Percentiles rank a stretch among this genome's conserved stretches.
These are phyloP conservation scores for Hyphantria cunea DNA, from an alignment of 1,140 invertebrate genomes.

Conservation along the genomic window DNA sequence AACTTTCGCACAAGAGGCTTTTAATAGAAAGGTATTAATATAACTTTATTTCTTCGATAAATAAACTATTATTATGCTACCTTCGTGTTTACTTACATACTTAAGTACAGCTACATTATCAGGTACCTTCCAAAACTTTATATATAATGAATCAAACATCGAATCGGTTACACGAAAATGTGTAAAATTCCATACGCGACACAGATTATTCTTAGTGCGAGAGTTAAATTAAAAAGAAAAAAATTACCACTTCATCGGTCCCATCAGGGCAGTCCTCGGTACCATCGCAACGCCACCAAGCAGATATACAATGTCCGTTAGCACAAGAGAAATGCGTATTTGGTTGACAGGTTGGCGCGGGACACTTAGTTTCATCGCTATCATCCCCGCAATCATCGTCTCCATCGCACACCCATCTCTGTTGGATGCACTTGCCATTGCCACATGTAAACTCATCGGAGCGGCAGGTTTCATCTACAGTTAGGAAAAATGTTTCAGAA, in stretches of 20 bases:
- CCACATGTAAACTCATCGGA: slow-evolving; percentile 94
- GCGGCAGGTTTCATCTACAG: slow-evolving; percentile 91
- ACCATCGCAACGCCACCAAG: slow-evolving; percentile 92
- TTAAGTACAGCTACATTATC: too few species aligned
- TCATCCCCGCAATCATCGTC: slow-evolving; percentile 93
- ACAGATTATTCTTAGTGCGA: too few species aligned
- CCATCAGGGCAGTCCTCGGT: slow-evolving; percentile 92
- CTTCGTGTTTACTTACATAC: too few species aligned
- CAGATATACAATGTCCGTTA: slow-evolving; percentile 86
- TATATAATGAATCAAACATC: too few species aligned
- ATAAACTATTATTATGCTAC: too few species aligned
- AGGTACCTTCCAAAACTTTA: too few species aligned
- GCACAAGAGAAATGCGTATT: slow-evolving; percentile 88
- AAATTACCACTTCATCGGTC: slow-evolving; percentile 88
- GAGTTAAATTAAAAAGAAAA: too few species aligned
- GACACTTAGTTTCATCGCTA: slow-evolving; percentile 91
- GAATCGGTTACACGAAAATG: too few species aligned
- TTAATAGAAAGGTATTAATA: too few species aligned
- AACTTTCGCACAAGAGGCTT: too few species aligned
- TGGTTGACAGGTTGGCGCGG: slow-evolving; percentile 85
- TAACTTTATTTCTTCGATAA: too few species aligned
- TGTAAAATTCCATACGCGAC: too few species aligned
- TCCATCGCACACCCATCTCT: slow-evolving; percentile 93
- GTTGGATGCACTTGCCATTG: slow-evolving; percentile 94
- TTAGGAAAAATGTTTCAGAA: background rate